Evolutionary conservation across 64 coral and sea anemone genomes (phyloP), one percentile per base, ranked within the genome.

Genomic region (Catalaphyllia jardinei): DNA sequence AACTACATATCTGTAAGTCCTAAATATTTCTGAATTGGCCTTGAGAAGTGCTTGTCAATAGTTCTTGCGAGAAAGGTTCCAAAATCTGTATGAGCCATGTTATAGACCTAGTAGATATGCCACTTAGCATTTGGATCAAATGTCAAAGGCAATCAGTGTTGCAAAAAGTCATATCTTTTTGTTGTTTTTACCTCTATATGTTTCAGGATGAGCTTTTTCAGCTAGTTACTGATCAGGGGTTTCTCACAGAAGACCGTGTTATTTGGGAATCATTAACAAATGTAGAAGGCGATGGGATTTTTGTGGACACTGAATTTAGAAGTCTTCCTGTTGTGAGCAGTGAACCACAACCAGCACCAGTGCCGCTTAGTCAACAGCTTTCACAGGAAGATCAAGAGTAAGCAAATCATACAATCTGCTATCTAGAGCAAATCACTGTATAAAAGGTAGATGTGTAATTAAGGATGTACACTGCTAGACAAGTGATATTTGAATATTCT

Each of bases 311-410:
- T 55, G 93, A 88, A 22, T 95, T 99, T 67, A 93, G 79, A 75
- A 91, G 87, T 69, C 83, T 95, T 35, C 62, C 88, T 71, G 51
- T 76, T 31, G 89, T 85, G 28, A 71, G 80, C 3, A 49, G 62
- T 42, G 27, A 72, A 2, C 74, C 87, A 11, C 39, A 78, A 8
- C 27, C 92, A 46, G 20, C 42, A 22, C 52, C 80, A 4, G 24
- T 75, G 10, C 50, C 73, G 8, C 22, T 73, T 25, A 46, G n/a
- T 51, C 86, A 76, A 12, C 61, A 62, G 33, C 52, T 84, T 29
- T 91, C 93, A 49, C 97, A 93, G 39, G 97, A 99, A 71, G 97
- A 99, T 62, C 93, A 93, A 88, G 97, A 99, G 97, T 99, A 99
- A 75, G 97, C 0, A 49, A 31, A 51, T 72, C 16, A 22, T 57